These are phyloP conservation scores for Anguilla anguilla DNA, from an alignment of 2,797 vertebrate species.

Conservation along the genomic window DNA sequence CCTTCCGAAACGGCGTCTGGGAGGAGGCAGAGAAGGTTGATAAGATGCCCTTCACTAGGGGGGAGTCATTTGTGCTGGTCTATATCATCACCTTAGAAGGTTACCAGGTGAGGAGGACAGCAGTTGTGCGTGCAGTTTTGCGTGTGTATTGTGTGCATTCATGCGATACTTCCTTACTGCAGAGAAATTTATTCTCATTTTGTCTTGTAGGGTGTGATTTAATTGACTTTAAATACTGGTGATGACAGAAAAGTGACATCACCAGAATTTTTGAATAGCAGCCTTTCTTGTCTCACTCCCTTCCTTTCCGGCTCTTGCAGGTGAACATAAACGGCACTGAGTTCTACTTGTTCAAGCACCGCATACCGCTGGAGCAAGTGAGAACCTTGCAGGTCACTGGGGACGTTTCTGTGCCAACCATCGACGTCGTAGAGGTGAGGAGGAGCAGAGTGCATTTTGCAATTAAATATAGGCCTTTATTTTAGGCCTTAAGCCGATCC, in stretches of 20 bases:
- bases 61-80: background rate
- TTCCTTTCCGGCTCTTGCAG: background rate
- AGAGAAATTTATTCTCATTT: background rate
- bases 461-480: background rate
- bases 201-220: background rate
- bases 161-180: background rate
- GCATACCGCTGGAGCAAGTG: background rate
- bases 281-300: background rate
- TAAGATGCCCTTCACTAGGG: background rate
- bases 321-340: background rate
- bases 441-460: background rate
- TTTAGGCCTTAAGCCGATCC: background rate
- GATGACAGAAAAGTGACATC: background rate
- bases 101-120: background rate
- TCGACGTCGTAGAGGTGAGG: background rate
- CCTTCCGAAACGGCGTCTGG: background rate
- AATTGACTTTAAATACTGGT: background rate
- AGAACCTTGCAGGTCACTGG: background rate
- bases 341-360: background rate
- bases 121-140: background rate
- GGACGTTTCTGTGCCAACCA: background rate
- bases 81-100: background rate
- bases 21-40: background rate
- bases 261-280: background rate
- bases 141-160: background rate